Evolutionary conservation across 2,888 invertebrate genomes (phyloP), one percentile per base, ranked within the genome.

Genomic region (Glyphotaelius pellucidus): DNA sequence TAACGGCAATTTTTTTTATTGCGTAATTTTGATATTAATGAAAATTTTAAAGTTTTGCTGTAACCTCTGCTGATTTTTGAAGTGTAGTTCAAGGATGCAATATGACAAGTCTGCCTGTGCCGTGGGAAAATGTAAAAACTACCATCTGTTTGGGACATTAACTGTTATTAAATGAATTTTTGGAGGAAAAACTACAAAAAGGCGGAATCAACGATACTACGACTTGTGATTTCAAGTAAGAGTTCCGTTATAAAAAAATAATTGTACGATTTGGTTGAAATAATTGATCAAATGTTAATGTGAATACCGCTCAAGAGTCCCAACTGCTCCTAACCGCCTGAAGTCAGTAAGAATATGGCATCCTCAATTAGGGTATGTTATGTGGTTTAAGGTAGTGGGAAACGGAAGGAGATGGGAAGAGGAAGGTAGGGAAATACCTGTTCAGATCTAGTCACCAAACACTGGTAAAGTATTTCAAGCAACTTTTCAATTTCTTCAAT

Each of bases 91-190:
- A 67, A 67, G 67, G 67, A 67, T 67, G 38, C 19, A 38, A 35
- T 19, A 38, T 42, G 42, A 86, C 42, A 86, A 15, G 52, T 47
- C 14, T 47, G 52, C 38, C 30, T 42, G 52, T 42, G 47, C 12
- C 86, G 86, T 86, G 86, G 47, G 86, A 86, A 86, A 30, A 31
- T 47, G 7, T n/a, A 67, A 67, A n/a, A 67, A 42, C 15, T 30
- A 19, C 38, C 67, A 67, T 86, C 42, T 42, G 30, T 86, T 52
- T 30, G 30, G 86, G 31, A 86, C n/a, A 19, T 86, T 47, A 42
- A 52, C 86, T 12, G 86, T 86, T 42, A 31, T n/a, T 86, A 42
- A 38, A 35, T n/a, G 38, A 19, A 38, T 86, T 86, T 32, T 52
- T 19, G 14, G 31, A 38, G 14, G 30, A 42, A 86, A 86, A 3